A percentile compares a stretch with the other conserved stretches of the same genome.
phyloP scores from a whole-genome alignment of 2,797 vertebrate genomes.

The Phrynocephalus vlangalii region DNA sequence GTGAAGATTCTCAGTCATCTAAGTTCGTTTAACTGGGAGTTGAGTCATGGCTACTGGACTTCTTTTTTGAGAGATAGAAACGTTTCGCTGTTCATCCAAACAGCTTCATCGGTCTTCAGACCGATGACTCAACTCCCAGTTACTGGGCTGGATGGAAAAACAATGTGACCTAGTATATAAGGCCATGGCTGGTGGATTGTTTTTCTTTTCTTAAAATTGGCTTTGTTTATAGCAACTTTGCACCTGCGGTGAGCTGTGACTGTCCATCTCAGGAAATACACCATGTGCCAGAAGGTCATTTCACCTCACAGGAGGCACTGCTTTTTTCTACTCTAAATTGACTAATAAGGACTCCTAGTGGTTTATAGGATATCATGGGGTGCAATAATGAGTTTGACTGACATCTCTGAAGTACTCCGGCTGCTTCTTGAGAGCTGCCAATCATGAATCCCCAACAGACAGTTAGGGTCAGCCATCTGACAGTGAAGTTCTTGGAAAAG shows the following conservation, averaged over 20 bases:
- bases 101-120: too few species aligned
- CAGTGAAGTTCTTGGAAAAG: background rate
- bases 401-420: constrained; percentile 6
- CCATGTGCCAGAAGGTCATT: background rate
- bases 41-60: too few species aligned
- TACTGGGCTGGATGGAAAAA: too few species aligned
- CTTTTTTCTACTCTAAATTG: constrained; percentile 37
- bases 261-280: constrained; percentile 10
- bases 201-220: too few species aligned
- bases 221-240: constrained; percentile 20
- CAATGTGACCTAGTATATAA: too few species aligned
- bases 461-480: background rate
- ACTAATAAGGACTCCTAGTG: constrained; percentile 21
- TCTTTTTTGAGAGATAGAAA: too few species aligned
- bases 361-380: constrained; percentile 28
- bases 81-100: too few species aligned
- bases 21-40: too few species aligned
- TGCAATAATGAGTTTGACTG: constrained; percentile 36
- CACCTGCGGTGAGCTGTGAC: background rate
- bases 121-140: too few species aligned
- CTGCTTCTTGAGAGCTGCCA: constrained; percentile 24
- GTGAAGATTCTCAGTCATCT: too few species aligned
- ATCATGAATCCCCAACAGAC: constrained; percentile 25
- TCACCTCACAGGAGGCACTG: background rate
- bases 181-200: too few species aligned